Percentiles rank a stretch among this genome's conserved stretches.
These are phyloP conservation scores for Petrolisthes cinctipes DNA, from an alignment of 2,888 invertebrate genomes.

Conservation along the genomic window DNA sequence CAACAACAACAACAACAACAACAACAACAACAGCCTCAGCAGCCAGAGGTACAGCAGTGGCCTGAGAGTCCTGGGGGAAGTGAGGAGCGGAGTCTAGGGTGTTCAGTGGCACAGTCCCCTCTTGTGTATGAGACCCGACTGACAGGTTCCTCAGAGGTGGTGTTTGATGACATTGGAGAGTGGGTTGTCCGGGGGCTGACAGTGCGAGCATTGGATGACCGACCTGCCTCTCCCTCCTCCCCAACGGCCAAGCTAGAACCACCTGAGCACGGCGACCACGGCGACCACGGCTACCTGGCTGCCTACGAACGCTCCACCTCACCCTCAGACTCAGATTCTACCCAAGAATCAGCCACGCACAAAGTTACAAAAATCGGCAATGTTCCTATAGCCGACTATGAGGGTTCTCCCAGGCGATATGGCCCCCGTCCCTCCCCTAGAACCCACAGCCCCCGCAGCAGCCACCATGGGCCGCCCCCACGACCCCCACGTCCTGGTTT, in stretches of 20 bases:
- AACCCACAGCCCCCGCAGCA: slow-evolving; percentile 55
- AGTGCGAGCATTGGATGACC: slow-evolving; percentile 58
- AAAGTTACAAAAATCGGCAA: slow-evolving; percentile 78
- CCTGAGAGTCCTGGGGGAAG: slow-evolving; percentile 53
- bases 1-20: slow-evolving; percentile 32
- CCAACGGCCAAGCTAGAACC: slow-evolving; percentile 48
- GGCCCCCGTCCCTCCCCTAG: slow-evolving; percentile 74
- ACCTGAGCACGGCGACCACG: slow-evolving; percentile 40
- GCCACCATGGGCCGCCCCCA: slow-evolving; percentile 46
- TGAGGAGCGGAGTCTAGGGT: slow-evolving; percentile 44
- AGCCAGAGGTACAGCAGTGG: slow-evolving; percentile 27
- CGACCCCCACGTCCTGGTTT: slow-evolving; percentile 65
- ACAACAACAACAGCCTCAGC: slow-evolving; percentile 22
- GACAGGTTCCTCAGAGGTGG: slow-evolving; percentile 77
- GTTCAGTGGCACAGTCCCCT: slow-evolving; percentile 56
- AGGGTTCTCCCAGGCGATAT: slow-evolving; percentile 89
- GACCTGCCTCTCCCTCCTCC: slow-evolving; percentile 49
- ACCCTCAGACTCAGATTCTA: slow-evolving; percentile 64
- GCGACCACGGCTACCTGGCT: slow-evolving; percentile 51
- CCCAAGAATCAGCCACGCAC: slow-evolving; percentile 60
- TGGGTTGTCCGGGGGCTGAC: slow-evolving; percentile 81
- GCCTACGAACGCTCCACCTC: slow-evolving; percentile 62
- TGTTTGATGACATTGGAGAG: slow-evolving; percentile 88
- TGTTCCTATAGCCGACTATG: slow-evolving; percentile 92
- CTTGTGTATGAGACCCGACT: slow-evolving; percentile 79